Evolutionary conservation across 2,797 vertebrate species (phyloP).

Genomic region (Phrynocephalus forsythii): DNA sequence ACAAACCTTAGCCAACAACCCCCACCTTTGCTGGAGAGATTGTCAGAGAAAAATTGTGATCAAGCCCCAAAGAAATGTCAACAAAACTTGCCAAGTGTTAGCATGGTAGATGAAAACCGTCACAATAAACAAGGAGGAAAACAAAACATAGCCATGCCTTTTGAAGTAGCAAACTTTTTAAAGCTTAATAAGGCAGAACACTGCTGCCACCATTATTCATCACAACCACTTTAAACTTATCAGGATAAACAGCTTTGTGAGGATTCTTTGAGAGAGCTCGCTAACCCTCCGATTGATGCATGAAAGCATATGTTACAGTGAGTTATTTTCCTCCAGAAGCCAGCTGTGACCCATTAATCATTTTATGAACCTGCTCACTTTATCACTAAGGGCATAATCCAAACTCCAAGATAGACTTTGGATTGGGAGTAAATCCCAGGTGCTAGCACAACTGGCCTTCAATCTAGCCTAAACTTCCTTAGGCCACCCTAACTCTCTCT

Average conservation of each 20-base stretch:
- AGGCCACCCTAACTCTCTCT: too few species aligned
- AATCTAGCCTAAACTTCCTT: too few species aligned
- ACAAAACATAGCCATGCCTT: constrained; percentile 66
- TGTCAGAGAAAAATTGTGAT: constrained; percentile 8
- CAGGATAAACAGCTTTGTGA: constrained; percentile 65
- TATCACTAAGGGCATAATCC: neutral
- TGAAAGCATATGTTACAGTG: constrained; percentile 49
- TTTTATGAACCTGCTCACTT: constrained; percentile 50
- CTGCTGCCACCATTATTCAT: constrained; percentile 61
- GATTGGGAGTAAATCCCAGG: too few species aligned
- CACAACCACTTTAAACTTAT: constrained; percentile 52
- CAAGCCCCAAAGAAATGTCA: constrained; percentile 51
- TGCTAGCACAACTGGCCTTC: too few species aligned
- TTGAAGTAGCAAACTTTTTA: constrained; percentile 49
- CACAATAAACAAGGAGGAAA: constrained; percentile 77
- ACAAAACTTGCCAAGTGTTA: constrained; percentile 61
- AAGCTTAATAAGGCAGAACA: constrained; percentile 55
- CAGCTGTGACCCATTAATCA: constrained; percentile 56
- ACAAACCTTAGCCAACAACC: neutral
- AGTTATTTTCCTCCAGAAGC: constrained; percentile 41
- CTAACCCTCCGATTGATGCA: constrained; percentile 49
- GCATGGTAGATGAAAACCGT: constrained; percentile 64
- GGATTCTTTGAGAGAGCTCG: constrained; percentile 54
- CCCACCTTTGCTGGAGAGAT: neutral
- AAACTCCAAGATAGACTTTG: too few species aligned